These are phyloP conservation scores for Cromileptes altivelis DNA, from an alignment of 2,113 vertebrate species.

Conservation along the genomic window DNA sequence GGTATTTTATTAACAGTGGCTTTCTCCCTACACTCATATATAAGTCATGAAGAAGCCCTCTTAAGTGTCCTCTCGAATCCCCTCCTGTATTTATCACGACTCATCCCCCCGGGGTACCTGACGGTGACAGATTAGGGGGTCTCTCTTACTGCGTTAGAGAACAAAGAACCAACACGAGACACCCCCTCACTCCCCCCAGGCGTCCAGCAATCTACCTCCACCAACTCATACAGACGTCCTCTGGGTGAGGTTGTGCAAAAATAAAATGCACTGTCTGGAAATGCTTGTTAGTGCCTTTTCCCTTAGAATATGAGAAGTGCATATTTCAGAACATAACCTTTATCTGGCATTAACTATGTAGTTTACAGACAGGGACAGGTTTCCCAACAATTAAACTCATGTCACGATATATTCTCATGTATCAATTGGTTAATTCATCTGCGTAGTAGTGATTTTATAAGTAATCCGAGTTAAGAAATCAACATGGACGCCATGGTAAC, in stretches of 20 bases:
- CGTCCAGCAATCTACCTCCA: conserved; percentile 33
- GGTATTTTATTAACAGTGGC: conserved; percentile 58
- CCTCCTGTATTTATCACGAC: conserved; percentile 73
- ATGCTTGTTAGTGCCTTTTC: conserved; percentile 24
- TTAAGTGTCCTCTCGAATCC: conserved; percentile 75
- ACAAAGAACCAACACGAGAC: conserved; percentile 72
- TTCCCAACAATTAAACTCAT: neutral
- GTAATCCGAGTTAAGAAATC: conserved; percentile 9
- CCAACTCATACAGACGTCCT: conserved; percentile 18
- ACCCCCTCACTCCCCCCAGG: conserved; percentile 34
- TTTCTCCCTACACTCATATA: conserved; percentile 72
- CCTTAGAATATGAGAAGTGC: neutral
- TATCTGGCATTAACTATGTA: neutral
- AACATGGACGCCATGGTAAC: neutral
- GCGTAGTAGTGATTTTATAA: conserved; percentile 5
- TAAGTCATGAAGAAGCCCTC: conserved; percentile 79
- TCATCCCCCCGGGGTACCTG: conserved; percentile 67
- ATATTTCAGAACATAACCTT: conserved; percentile 5
- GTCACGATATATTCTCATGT: neutral
- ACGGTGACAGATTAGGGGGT: conserved; percentile 73
- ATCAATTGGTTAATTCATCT: neutral
- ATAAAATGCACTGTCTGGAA: conserved; percentile 36
- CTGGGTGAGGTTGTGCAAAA: conserved; percentile 35
- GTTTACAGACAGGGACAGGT: neutral
- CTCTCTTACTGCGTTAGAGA: conserved; percentile 54